A percentile compares a stretch with the other conserved stretches of the same genome.
These are phyloP conservation scores for Rotaria macrura DNA, from an alignment of 2,888 invertebrate genomes.

Conservation along the genomic window DNA sequence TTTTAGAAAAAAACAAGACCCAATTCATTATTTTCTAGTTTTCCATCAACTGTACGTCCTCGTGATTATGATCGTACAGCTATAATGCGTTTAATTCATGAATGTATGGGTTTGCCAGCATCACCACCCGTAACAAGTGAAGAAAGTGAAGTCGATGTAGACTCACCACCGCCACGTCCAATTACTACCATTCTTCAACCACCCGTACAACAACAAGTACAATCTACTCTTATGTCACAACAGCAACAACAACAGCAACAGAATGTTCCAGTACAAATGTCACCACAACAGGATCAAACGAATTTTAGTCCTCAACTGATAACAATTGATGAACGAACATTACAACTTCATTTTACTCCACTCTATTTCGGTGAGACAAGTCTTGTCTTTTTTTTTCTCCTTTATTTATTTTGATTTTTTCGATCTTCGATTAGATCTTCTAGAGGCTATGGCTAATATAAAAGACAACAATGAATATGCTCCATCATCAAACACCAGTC, in stretches of 20 bases:
- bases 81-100: neutral
- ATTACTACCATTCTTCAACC: neutral
- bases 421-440: neutral
- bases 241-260: neutral
- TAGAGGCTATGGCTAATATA: neutral
- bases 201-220: neutral
- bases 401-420: neutral
- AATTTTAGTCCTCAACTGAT: neutral
- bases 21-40: neutral
- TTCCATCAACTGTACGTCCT: neutral
- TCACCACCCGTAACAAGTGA: neutral
- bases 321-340: neutral
- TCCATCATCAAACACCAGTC: neutral
- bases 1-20: neutral
- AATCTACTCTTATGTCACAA: neutral
- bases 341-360: neutral
- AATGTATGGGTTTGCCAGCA: neutral
- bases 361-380: neutral
- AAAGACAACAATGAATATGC: neutral
- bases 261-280: neutral
- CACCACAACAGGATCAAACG: neutral
- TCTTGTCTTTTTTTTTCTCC: neutral
- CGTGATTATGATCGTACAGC: neutral
- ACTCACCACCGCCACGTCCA: neutral
- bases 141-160: neutral